phyloP scores from a whole-genome alignment of 2,113 vertebrate genomes.

The Cinclus cinclus region DNA sequence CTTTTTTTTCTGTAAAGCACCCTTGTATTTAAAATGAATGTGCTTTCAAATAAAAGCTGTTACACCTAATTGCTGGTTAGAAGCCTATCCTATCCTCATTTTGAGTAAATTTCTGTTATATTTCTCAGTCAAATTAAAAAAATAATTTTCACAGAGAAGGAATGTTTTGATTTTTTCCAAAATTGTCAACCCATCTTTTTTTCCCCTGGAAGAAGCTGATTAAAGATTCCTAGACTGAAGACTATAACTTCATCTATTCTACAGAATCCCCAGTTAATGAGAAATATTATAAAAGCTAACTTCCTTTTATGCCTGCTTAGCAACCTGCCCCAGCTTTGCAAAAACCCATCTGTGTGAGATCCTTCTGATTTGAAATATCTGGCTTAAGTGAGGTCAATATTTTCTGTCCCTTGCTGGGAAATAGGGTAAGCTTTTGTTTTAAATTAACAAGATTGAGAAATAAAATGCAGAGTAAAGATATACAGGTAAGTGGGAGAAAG shows the following conservation, averaged over 20 bases:
- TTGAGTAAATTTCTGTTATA: background rate
- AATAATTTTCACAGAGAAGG: background rate
- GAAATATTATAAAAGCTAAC: background rate
- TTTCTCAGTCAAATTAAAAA: background rate
- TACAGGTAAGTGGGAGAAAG: background rate
- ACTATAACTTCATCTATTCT: background rate
- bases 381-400: background rate
- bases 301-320: background rate
- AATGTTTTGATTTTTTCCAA: background rate
- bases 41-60: constrained; percentile 7
- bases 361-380: background rate
- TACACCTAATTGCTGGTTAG: background rate
- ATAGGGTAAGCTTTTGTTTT: background rate
- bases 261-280: background rate
- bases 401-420: background rate
- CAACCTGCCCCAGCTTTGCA: background rate
- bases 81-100: background rate
- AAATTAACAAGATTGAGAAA: background rate
- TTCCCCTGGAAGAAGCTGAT: background rate
- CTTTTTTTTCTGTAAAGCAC: background rate
- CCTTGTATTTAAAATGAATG: background rate
- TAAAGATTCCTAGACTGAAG: background rate
- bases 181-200: background rate
- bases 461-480: background rate
- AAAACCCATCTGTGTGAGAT: background rate